Evolutionary conservation across 2,888 invertebrate species (phyloP), one percentile per base, ranked within the genome.

Genomic region (Zygogramma bicolorata): DNA sequence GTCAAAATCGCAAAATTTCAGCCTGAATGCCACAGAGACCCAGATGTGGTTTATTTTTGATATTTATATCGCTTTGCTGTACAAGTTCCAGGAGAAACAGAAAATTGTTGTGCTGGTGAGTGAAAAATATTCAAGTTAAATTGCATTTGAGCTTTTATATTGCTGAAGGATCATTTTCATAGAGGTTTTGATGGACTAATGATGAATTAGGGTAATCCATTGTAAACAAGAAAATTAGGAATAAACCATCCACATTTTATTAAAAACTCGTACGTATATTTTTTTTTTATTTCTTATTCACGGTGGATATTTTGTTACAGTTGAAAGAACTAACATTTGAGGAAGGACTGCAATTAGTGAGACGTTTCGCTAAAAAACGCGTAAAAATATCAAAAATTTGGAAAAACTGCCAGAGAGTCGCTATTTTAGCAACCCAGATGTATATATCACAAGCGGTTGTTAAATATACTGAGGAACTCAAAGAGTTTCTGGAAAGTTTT

Each of bases 21-120:
- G 79, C 68, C 81, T 87, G 70, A 85, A 85, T 78, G 86, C 86
- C 22, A 86, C 87, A 1, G 83, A 87, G 73, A 87, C 88, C 71
- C 90, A 91, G 78, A 87, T 89, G 77, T 87, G 90, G 79, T 90
- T 89, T 82, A 89, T 91, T 85, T 88, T 89, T 80, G 91, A 92
- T 85, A 88, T 91, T 63, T 90, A 90, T 82, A 88, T 91, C 77
- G 89, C 90, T 68, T 87, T 91, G 65, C 84, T 91, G 78, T 90
- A 88, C 84, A 89, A 89, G 86, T 88, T 88, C 81, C 88, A 89
- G 82, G 88, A 89, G 82, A 88, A 86, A 80, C 85, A 87, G 80
- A 89, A 89, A 81, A 88, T 90, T 79, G 86, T 89, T 82, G 86
- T 87, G 81, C 86, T 89, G 88, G 89, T 90, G 82, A 80, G 80